Percentiles rank a stretch among this genome's conserved stretches.
Conservation (phyloP, 1,140 invertebrate species). For the Diachasma alloeum region DNA sequence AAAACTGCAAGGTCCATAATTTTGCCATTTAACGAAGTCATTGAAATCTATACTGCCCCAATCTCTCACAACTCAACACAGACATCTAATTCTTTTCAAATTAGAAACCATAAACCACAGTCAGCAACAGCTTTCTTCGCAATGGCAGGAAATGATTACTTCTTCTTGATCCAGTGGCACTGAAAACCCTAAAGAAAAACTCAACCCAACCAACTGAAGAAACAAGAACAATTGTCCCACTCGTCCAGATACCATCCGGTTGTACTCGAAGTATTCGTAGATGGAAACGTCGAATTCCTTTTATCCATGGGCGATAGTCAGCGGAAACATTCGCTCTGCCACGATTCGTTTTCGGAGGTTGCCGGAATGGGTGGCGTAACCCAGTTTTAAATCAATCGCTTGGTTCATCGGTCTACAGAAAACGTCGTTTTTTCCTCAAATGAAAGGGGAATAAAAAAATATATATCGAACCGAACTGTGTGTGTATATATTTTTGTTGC, state of each 20-base stretch:
- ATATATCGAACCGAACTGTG: neutral
- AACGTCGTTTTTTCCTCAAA: neutral
- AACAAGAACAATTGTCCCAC: neutral
- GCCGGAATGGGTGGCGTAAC: neutral
- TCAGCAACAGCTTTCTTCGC: neutral
- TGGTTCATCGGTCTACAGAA: neutral
- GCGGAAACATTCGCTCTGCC: neutral
- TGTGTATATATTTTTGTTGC: neutral
- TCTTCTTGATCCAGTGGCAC: neutral
- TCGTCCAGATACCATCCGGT: neutral
- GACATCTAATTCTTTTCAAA: neutral
- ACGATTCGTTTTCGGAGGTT: conserved; percentile 4
- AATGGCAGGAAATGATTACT: neutral
- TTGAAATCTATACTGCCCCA: no score
- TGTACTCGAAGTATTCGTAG: neutral
- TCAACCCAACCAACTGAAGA: neutral
- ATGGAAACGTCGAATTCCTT: conserved; percentile 2
- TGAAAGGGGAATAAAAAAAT: neutral
- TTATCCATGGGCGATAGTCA: conserved; percentile 13
- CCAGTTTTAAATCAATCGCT: conserved; percentile 24
- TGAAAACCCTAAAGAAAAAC: neutral
- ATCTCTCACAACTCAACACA: neutral
- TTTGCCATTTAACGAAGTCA: no score
- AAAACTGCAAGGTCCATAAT: no score
- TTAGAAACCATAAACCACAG: neutral